Conservation (phyloP, 23 tunicate species). For the Trididemnum clinides region DNA sequence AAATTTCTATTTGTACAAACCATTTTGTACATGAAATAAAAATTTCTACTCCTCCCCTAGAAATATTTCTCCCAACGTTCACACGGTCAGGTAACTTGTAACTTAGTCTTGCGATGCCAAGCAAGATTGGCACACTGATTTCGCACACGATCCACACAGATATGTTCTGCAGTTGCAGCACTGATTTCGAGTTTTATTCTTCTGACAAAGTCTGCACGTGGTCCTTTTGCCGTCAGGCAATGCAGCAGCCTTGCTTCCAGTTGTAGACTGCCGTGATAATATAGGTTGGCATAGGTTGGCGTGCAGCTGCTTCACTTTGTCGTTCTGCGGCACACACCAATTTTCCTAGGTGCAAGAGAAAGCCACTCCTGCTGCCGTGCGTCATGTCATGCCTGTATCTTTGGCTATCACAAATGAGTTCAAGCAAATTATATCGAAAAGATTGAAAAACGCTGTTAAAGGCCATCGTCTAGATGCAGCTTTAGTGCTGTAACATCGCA, state of each 20-base stretch:
- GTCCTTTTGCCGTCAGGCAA: conserved; percentile 5
- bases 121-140: conserved; percentile 18
- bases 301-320: background rate
- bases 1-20: too few relatives aligned
- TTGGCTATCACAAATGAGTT: conserved; percentile 17
- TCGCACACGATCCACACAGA: conserved; percentile 11
- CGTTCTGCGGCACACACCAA: background rate
- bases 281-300: conserved; percentile 10
- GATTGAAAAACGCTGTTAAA: conserved; percentile 16
- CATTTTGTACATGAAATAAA: too few relatives aligned
- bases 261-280: background rate
- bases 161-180: conserved; percentile 31
- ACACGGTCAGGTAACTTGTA: too few relatives aligned
- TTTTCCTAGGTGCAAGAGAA: background rate
- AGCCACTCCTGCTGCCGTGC: conserved; percentile 16
- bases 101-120: background rate
- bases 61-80: too few relatives aligned
- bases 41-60: too few relatives aligned
- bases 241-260: background rate
- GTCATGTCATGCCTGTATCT: conserved; percentile 4
- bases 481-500: conserved; percentile 24
- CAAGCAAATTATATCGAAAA: conserved; percentile 10
- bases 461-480: conserved; percentile 16
- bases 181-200: conserved; percentile 15
- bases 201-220: conserved; percentile 8